Percentiles rank a stretch among this genome's conserved stretches.
These are phyloP conservation scores for Bagarius yarrelli DNA, from an alignment of 2,113 vertebrate species.

Conservation along the genomic window DNA sequence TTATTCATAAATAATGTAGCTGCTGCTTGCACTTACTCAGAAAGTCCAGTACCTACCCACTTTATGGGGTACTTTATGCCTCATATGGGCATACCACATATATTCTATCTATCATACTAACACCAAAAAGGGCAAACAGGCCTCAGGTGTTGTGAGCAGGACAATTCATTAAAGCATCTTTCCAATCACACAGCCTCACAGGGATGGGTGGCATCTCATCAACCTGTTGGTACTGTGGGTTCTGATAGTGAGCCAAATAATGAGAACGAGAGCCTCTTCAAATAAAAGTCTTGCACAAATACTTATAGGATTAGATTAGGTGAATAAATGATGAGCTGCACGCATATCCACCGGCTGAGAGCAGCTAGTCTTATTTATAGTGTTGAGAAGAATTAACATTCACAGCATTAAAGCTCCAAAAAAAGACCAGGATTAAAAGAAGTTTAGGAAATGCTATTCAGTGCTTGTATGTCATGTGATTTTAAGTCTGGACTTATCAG, in stretches of 20 bases:
- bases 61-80: neutral
- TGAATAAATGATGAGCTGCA: conserved; percentile 25
- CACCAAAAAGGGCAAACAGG: conserved; percentile 37
- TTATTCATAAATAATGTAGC: conserved; percentile 1
- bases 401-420: neutral
- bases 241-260: conserved; percentile 41
- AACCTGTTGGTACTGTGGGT: conserved; percentile 29
- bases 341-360: neutral
- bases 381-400: conserved; percentile 8
- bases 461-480: neutral
- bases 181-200: conserved; percentile 43
- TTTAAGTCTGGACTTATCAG: no score
- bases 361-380: conserved; percentile 10
- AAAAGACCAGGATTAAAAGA: neutral
- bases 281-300: conserved; percentile 18
- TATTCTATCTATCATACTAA: conserved; percentile 15
- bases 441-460: neutral
- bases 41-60: neutral
- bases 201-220: conserved; percentile 41
- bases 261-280: conserved; percentile 11
- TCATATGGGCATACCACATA: conserved; percentile 33
- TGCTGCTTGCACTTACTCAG: neutral
- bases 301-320: conserved; percentile 28
- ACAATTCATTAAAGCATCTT: conserved; percentile 40
- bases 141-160: conserved; percentile 41